Conservation (phyloP, 2,888 invertebrate species). For the Saturnia japonica region DNA sequence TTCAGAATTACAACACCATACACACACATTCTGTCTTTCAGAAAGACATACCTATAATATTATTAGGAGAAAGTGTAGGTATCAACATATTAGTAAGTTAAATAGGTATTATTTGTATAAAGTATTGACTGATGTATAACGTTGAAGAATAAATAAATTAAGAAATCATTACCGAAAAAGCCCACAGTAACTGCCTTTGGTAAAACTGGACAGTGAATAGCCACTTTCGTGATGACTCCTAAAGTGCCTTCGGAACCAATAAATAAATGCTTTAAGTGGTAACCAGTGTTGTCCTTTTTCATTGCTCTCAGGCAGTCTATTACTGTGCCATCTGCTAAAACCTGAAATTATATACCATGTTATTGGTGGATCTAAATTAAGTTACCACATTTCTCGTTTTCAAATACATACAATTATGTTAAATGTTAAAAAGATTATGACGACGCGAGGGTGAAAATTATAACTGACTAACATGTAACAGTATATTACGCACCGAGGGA, state of each 20-base stretch:
- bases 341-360: conserved; percentile 68
- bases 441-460: too few species aligned
- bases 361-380: background rate
- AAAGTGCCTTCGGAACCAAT: conserved; percentile 99
- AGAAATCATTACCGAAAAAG: conserved; percentile 94
- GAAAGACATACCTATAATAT: too few species aligned
- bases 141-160: too few species aligned
- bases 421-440: too few species aligned
- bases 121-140: background rate
- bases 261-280: conserved; percentile 97
- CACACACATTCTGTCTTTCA: too few species aligned
- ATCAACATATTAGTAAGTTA: background rate
- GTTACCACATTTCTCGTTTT: background rate
- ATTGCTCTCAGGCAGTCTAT: conserved; percentile 92
- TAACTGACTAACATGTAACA: too few species aligned
- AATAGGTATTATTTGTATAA: background rate
- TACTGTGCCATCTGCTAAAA: conserved; percentile 92
- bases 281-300: conserved; percentile 99
- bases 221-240: conserved; percentile 95
- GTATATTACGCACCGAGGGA: too few species aligned
- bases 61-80: too few species aligned
- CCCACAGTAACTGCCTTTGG: conserved; percentile 93
- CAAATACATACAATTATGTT: too few species aligned
- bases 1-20: too few species aligned
- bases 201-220: conserved; percentile 93